Percentiles rank a stretch among this genome's conserved stretches.
These are phyloP conservation scores for Volucella inflata DNA, from an alignment of 2,888 invertebrate species.

Conservation along the genomic window DNA sequence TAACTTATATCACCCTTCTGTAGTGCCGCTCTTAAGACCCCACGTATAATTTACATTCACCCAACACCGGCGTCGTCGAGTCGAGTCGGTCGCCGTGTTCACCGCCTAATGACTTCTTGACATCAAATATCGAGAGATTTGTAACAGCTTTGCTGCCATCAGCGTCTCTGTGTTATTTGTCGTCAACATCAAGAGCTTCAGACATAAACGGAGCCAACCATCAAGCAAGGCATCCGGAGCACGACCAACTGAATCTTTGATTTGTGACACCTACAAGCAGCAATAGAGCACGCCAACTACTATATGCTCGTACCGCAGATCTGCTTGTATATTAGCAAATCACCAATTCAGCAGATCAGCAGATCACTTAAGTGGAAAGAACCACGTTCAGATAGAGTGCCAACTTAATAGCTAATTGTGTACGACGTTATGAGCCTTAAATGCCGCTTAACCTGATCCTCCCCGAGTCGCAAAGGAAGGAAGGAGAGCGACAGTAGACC, in stretches of 20 bases:
- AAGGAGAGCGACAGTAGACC: slow-evolving; percentile 17
- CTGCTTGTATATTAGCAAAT: too few relatives aligned
- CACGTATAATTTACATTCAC: slow-evolving; percentile 61
- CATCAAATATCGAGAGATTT: slow-evolving; percentile 74
- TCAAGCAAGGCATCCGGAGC: slow-evolving; percentile 42
- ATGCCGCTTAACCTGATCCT: slow-evolving; percentile 36
- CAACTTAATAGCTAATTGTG: slow-evolving; percentile 64
- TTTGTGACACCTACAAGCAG: slow-evolving; percentile 70
- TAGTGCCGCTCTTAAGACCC: slow-evolving; percentile 41
- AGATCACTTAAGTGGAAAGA: slow-evolving; percentile 52
- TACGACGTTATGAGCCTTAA: slow-evolving; percentile 63
- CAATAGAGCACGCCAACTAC: slow-evolving; percentile 38
- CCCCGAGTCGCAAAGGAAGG: slow-evolving; percentile 1
- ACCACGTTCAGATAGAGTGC: slow-evolving; percentile 49
- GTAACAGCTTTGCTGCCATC: slow-evolving; percentile 66
- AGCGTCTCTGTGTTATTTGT: slow-evolving; percentile 68
- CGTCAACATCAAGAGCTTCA: slow-evolving; percentile 59
- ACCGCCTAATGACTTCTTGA: slow-evolving; percentile 72
- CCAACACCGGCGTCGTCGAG: neutral
- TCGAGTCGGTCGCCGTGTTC: slow-evolving; percentile 24
- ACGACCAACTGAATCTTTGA: slow-evolving; percentile 64
- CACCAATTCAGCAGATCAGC: slow-evolving; percentile 14
- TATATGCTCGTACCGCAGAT: slow-evolving; percentile 29
- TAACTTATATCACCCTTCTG: slow-evolving; percentile 69
- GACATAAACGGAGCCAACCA: slow-evolving; percentile 40